Percentiles rank a stretch among this genome's conserved stretches.
phyloP scores from a whole-genome alignment of 2,797 vertebrate genomes.

The Moxostoma hubbsi region DNA sequence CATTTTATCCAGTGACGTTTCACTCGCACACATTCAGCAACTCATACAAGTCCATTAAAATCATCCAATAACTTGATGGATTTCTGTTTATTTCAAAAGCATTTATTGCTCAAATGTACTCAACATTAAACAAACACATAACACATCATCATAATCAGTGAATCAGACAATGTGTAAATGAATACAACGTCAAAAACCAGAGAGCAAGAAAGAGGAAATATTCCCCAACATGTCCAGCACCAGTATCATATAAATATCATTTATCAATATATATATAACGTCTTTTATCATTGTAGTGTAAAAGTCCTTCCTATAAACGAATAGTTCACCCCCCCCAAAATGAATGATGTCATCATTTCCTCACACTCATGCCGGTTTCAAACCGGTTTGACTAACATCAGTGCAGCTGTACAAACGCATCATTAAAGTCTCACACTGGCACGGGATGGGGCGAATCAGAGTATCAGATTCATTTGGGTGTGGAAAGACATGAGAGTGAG shows the following conservation, averaged over 20 bases:
- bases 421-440: too few species aligned
- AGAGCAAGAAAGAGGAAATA: slow-evolving; percentile 67
- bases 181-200: slow-evolving; percentile 77
- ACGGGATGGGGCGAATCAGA: too few species aligned
- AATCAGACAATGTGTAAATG: slow-evolving; percentile 82
- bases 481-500: too few species aligned
- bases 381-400: background rate
- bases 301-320: slow-evolving; percentile 11
- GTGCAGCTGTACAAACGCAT: too few species aligned
- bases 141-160: slow-evolving; percentile 80
- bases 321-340: background rate
- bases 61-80: background rate
- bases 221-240: slow-evolving; percentile 75
- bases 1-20: background rate
- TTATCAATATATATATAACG: slow-evolving; percentile 74
- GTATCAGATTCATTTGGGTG: background rate
- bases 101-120: slow-evolving; percentile 88
- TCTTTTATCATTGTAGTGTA: too few species aligned
- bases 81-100: slow-evolving; percentile 78
- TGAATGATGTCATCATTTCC: background rate
- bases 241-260: slow-evolving; percentile 80
- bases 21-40: background rate
- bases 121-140: slow-evolving; percentile 77
- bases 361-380: background rate
- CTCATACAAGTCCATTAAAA: background rate